Percentiles rank a stretch among this genome's conserved stretches.
Conservation (phyloP, 2,797 vertebrate species). For the Poecilia gillii region DNA sequence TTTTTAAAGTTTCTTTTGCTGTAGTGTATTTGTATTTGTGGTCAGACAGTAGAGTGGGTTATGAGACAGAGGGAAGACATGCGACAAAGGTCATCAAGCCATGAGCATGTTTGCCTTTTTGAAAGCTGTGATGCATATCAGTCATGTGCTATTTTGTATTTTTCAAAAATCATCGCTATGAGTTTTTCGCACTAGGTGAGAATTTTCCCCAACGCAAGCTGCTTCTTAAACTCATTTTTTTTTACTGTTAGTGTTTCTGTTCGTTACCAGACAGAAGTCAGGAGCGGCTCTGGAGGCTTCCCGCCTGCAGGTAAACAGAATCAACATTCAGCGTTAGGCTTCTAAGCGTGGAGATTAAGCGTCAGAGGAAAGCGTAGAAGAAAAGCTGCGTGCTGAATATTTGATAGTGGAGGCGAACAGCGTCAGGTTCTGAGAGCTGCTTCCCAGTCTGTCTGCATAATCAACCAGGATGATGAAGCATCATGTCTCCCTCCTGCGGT, state of each 20-base stretch:
- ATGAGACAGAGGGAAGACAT: too few species aligned
- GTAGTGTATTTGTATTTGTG: neutral
- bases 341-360: constrained; percentile 35
- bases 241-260: constrained; percentile 17
- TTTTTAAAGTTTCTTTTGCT: too few species aligned
- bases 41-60: too few species aligned
- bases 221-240: too few species aligned
- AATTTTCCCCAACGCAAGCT: neutral
- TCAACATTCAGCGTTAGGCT: constrained; percentile 36
- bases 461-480: constrained; percentile 56
- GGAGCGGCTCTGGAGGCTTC: constrained; percentile 7
- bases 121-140: neutral
- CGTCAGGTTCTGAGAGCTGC: constrained; percentile 45
- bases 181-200: neutral
- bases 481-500: constrained; percentile 38
- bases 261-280: constrained; percentile 22
- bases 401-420: constrained; percentile 66
- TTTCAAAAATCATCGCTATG: neutral
- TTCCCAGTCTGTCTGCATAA: constrained; percentile 59
- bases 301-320: constrained; percentile 48
- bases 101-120: neutral
- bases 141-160: neutral
- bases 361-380: constrained; percentile 24
- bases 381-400: constrained; percentile 71
- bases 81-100: too few species aligned